Percentiles rank a stretch among this genome's conserved stretches.
Conservation (phyloP, 2,888 invertebrate genomes). For the Fabriciana adippe region DNA sequence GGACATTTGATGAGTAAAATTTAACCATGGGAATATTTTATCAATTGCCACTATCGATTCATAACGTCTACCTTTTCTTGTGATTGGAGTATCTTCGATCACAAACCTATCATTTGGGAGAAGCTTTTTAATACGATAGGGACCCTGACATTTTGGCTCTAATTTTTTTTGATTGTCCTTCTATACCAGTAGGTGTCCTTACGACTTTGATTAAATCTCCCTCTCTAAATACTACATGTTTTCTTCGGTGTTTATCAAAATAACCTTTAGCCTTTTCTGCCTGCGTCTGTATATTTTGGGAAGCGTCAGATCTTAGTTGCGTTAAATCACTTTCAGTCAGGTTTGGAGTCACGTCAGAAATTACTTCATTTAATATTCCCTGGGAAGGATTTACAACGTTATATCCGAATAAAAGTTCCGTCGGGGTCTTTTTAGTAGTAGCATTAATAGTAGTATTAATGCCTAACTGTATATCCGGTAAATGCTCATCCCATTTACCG, state of each 20-base stretch:
- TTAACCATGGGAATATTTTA: slow-evolving; percentile 15
- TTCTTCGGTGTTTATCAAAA: no score
- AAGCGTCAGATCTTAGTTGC: no score
- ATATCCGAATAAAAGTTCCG: slow-evolving; percentile 49
- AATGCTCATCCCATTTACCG: slow-evolving; percentile 30
- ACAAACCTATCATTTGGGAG: slow-evolving; percentile 16
- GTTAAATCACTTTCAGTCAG: no score
- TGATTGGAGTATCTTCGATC: slow-evolving; percentile 10
- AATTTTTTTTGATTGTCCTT: slow-evolving; percentile 16
- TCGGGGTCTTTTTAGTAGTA: slow-evolving; percentile 31
- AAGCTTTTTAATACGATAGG: slow-evolving; percentile 13
- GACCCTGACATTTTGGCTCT: slow-evolving; percentile 19
- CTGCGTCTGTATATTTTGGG: no score
- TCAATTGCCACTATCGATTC: slow-evolving; percentile 16
- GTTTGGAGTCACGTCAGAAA: no score
- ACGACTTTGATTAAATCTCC: slow-evolving; percentile 16
- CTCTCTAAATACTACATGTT: not conserved
- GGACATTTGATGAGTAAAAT: not conserved
- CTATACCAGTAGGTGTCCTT: slow-evolving; percentile 7
- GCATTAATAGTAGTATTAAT: slow-evolving; percentile 36
- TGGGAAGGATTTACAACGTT: not conserved
- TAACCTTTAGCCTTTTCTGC: no score
- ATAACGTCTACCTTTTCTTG: slow-evolving; percentile 5
- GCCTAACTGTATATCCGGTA: slow-evolving; percentile 35
- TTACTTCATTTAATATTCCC: no score